A percentile compares a stretch with the other conserved stretches of the same genome.
Conservation (phyloP, 2,113 vertebrate genomes). For the Platichthys stellatus region DNA sequence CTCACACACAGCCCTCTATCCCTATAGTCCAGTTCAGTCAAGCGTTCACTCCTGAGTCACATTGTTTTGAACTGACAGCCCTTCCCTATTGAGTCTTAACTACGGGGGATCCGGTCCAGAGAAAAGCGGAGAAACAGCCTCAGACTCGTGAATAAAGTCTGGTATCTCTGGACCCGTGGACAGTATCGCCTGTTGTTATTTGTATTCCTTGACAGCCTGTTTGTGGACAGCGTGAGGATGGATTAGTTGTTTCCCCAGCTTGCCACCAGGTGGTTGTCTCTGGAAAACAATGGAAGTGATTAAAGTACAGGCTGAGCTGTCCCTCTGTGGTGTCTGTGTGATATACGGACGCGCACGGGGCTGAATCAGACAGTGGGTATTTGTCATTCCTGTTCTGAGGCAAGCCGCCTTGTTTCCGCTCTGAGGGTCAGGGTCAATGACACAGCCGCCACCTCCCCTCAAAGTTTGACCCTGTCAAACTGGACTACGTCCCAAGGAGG, state of each 20-base stretch:
- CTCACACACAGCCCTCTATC: constrained; percentile 54
- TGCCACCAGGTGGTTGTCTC: constrained; percentile 82
- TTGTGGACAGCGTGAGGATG: constrained; percentile 58
- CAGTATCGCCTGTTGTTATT: constrained; percentile 46
- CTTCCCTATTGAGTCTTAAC: constrained; percentile 46
- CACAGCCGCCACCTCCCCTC: constrained; percentile 29
- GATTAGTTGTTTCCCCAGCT: constrained; percentile 64
- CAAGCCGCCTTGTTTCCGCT: constrained; percentile 20
- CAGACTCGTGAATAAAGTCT: constrained; percentile 9
- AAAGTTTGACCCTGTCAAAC: constrained; percentile 49
- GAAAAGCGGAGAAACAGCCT: constrained; percentile 40
- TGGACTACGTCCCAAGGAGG: constrained; percentile 21
- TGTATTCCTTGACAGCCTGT: constrained; percentile 53
- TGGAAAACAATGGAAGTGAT: constrained; percentile 68
- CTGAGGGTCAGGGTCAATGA: constrained; percentile 49
- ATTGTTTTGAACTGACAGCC: constrained; percentile 76
- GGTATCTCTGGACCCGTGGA: constrained; percentile 33
- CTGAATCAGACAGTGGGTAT: constrained; percentile 27
- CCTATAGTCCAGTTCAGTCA: constrained; percentile 55
- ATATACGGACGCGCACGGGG: constrained; percentile 8
- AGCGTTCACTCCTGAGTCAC: constrained; percentile 66
- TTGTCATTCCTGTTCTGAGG: constrained; percentile 31
- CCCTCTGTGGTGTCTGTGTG: constrained; percentile 13
- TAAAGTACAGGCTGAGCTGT: constrained; percentile 45
- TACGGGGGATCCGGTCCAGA: constrained; percentile 43